Conservation (phyloP, 1,140 invertebrate genomes). For the Heliconius nattereri region DNA sequence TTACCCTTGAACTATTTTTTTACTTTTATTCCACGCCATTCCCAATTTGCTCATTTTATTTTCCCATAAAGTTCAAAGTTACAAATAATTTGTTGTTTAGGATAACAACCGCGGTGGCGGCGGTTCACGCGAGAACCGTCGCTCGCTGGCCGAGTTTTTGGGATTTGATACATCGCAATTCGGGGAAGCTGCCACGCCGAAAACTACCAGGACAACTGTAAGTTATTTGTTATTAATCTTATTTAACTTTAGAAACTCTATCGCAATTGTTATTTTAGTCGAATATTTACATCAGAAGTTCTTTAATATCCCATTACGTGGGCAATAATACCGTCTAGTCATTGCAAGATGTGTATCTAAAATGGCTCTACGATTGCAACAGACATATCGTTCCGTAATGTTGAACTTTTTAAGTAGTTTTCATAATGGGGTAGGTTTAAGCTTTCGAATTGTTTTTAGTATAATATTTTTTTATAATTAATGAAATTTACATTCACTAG, state of each 20-base stretch:
- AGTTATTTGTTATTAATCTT: slow-evolving; percentile 41
- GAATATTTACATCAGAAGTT: slow-evolving; percentile 14
- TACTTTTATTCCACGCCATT: neutral
- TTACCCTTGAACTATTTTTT: neutral
- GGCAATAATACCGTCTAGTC: slow-evolving; percentile 35
- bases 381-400: slow-evolving; percentile 20
- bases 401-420: slow-evolving; percentile 19
- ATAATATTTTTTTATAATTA: neutral
- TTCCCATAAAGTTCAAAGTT: neutral
- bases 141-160: slow-evolving; percentile 59
- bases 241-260: neutral
- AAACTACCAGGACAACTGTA: slow-evolving; percentile 46
- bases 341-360: slow-evolving; percentile 32
- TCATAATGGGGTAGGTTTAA: slow-evolving; percentile 23
- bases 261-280: neutral
- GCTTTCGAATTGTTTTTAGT: slow-evolving; percentile 1
- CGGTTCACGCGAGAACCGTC: slow-evolving; percentile 60
- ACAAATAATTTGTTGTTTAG: slow-evolving; percentile 40
- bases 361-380: slow-evolving; percentile 33
- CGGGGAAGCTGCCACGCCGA: slow-evolving; percentile 47
- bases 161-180: slow-evolving; percentile 50
- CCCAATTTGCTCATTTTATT: too few species aligned
- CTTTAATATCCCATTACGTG: slow-evolving; percentile 25
- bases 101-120: slow-evolving; percentile 57
- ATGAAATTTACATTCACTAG: neutral